Percentiles rank a stretch among this genome's conserved stretches.
These are phyloP conservation scores for Candidula unifasciata DNA, from an alignment of 2,888 invertebrate genomes.

Conservation along the genomic window DNA sequence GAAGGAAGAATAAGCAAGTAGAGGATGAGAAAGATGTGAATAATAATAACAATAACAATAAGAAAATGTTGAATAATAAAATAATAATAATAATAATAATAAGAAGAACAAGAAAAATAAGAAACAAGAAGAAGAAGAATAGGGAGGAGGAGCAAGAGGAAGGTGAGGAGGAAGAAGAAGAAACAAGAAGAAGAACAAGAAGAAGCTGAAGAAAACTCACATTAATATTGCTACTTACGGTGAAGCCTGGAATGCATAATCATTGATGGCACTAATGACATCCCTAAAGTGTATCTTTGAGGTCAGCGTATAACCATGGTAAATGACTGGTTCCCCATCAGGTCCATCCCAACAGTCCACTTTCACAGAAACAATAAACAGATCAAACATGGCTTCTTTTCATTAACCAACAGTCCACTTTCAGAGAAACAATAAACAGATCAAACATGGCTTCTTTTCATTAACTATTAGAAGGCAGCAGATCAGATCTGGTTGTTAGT, in stretches of 20 bases:
- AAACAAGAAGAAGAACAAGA: neutral
- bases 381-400: neutral
- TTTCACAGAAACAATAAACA: conserved; percentile 65
- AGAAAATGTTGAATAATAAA: neutral
- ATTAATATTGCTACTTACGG: conserved; percentile 81
- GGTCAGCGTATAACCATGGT: conserved; percentile 89
- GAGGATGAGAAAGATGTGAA: too few relatives aligned
- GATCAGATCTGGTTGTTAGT: neutral
- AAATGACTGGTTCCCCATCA: conserved; percentile 81
- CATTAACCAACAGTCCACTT: conserved; percentile 79
- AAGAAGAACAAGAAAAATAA: neutral
- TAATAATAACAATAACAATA: too few relatives aligned
- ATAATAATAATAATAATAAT: too few relatives aligned
- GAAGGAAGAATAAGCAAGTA: too few relatives aligned
- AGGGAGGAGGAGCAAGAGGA: neutral
- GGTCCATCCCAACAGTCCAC: conserved; percentile 83
- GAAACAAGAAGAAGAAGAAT: neutral
- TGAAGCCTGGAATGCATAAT: conserved; percentile 94
- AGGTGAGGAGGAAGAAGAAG: neutral
- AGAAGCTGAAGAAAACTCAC: neutral
- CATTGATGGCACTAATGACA: conserved; percentile 92
- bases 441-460: neutral
- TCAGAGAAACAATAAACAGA: neutral
- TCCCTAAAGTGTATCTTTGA: conserved; percentile 96
- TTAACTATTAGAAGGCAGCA: neutral